phyloP scores from a whole-genome alignment of 2,888 invertebrate species.

The Sepioteuthis lessoniana region DNA sequence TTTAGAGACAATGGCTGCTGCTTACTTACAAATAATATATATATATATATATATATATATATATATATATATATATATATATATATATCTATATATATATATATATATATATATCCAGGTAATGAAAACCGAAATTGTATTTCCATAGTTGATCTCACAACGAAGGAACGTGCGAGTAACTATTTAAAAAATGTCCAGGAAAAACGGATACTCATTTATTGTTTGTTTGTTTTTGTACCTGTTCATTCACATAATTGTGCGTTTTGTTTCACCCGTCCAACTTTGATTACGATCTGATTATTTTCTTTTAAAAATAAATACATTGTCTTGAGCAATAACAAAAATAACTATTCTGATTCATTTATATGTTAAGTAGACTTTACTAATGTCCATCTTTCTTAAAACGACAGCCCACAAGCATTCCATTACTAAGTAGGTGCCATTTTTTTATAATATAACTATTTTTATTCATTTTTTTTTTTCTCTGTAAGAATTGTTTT shows the following conservation, averaged over 20 bases:
- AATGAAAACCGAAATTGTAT: neutral
- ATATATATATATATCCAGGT: neutral
- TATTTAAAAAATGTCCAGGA: too few species aligned
- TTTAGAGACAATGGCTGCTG: conserved; percentile 9
- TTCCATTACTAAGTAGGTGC: neutral
- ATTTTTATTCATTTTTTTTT: too few species aligned
- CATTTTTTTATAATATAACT: too few species aligned
- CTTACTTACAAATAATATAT: neutral
- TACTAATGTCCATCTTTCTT: neutral
- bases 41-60: conserved; percentile 35
- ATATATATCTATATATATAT: neutral
- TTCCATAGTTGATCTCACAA: neutral
- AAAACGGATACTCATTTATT: too few species aligned
- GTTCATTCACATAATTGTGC: neutral
- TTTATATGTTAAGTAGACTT: too few species aligned
- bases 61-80: neutral
- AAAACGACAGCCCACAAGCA: neutral
- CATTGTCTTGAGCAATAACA: neutral
- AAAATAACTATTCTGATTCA: neutral
- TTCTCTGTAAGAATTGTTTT: too few species aligned
- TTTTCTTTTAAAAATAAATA: neutral
- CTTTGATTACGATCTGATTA: neutral
- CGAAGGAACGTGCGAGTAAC: too few species aligned
- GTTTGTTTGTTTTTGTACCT: too few species aligned
- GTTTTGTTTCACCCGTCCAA: neutral